phyloP scores from a whole-genome alignment of 2,888 invertebrate species.

The Helicoverpa assulta region DNA sequence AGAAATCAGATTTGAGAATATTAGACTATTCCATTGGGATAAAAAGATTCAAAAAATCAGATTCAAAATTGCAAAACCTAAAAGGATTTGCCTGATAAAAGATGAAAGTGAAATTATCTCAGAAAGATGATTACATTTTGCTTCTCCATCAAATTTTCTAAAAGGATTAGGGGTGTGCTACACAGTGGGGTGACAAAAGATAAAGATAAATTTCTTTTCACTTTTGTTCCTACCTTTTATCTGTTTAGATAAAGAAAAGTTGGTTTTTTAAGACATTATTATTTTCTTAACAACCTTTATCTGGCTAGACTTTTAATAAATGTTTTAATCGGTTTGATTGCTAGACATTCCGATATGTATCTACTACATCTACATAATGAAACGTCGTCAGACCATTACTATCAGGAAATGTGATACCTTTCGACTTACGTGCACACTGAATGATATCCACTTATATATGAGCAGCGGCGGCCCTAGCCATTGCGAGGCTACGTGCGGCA shows the following conservation, averaged over 20 bases:
- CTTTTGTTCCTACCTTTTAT: neutral
- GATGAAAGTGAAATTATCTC: slow-evolving; percentile 51
- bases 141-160: slow-evolving; percentile 45
- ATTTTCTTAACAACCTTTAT: too few species aligned
- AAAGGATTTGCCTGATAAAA: slow-evolving; percentile 46
- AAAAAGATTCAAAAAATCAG: slow-evolving; percentile 4
- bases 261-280: neutral
- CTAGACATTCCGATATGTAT: too few species aligned
- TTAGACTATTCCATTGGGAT: neutral
- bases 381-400: too few species aligned
- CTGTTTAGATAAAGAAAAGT: neutral
- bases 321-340: too few species aligned
- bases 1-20: neutral
- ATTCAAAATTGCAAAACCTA: slow-evolving; percentile 22
- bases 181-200: slow-evolving; percentile 27
- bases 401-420: too few species aligned
- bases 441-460: too few species aligned
- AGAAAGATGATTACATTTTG: slow-evolving; percentile 46
- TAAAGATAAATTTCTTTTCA: neutral
- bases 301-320: too few species aligned
- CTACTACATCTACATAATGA: too few species aligned
- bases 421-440: too few species aligned
- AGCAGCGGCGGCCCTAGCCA: too few species aligned
- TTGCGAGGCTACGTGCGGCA: too few species aligned
- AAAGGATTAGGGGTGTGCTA: slow-evolving; percentile 32